Evolutionary conservation across 2,888 invertebrate genomes (phyloP).

Genomic region (Cheilosia variabilis): DNA sequence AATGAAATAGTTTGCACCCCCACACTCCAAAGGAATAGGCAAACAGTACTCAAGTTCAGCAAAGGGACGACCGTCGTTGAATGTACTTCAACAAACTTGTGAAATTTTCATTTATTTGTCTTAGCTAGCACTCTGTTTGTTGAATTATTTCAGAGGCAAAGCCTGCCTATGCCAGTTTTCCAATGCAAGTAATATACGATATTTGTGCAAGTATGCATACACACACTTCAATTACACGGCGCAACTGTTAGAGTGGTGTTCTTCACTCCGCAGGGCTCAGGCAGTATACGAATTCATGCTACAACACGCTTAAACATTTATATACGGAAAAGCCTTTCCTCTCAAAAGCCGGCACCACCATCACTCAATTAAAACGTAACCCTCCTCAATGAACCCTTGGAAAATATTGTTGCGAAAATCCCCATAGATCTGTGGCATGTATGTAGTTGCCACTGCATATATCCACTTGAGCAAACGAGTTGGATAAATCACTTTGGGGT

Average conservation of each 20-base stretch:
- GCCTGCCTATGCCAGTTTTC: background rate
- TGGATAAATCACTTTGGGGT: slow-evolving; percentile 57
- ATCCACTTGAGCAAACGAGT: slow-evolving; percentile 1
- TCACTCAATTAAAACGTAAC: slow-evolving; percentile 52
- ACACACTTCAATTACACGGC: slow-evolving; percentile 3
- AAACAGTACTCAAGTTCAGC: background rate
- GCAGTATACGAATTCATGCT: background rate
- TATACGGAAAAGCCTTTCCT: background rate
- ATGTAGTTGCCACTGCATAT: slow-evolving; percentile 3
- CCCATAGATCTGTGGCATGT: slow-evolving; percentile 2
- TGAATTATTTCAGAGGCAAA: background rate
- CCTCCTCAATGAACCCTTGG: slow-evolving; percentile 41
- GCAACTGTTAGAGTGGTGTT: slow-evolving; percentile 8
- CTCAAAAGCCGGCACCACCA: slow-evolving; percentile 1
- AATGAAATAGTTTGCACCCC: too few relatives aligned
- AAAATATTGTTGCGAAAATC: slow-evolving; percentile 30
- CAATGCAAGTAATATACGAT: background rate
- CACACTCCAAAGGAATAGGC: too few relatives aligned
- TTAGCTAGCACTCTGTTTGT: background rate
- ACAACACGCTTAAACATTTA: slow-evolving; percentile 1
- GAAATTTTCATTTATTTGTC: background rate
- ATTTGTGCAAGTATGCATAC: background rate
- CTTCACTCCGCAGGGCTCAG: background rate
- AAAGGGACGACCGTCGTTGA: background rate
- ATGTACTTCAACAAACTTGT: background rate